These are phyloP conservation scores for Oostethus manadensis DNA, from an alignment of 2,113 vertebrate genomes.

Conservation along the genomic window DNA sequence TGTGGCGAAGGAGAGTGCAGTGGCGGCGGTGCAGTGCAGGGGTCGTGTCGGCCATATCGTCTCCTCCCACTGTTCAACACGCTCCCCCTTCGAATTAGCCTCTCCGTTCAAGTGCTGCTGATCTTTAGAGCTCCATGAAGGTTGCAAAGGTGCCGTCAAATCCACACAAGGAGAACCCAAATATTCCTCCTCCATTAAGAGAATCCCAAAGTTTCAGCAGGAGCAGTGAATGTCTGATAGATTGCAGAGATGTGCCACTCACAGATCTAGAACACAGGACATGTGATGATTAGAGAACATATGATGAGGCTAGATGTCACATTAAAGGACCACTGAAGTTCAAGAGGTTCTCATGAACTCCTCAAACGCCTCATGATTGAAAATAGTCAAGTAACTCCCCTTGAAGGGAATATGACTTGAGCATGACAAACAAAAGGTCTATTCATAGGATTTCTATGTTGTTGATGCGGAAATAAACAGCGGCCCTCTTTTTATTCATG, in stretches of 20 bases:
- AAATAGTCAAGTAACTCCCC: conserved; percentile 4
- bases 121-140: conserved; percentile 19
- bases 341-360: neutral
- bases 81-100: neutral
- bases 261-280: conserved; percentile 31
- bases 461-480: neutral
- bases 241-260: conserved; percentile 2
- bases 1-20: conserved; percentile 52
- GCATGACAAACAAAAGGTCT: conserved; percentile 12
- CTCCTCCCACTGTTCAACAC: conserved; percentile 43
- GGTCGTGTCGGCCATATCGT: conserved; percentile 38
- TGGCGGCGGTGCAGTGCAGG: conserved; percentile 29
- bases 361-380: neutral
- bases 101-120: conserved; percentile 33
- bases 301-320: neutral
- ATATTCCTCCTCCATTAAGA: conserved; percentile 58
- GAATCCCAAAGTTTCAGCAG: neutral
- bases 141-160: conserved; percentile 15
- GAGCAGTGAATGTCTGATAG: conserved; percentile 6
- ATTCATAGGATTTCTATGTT: conserved; percentile 23
- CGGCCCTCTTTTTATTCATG: conserved; percentile 2
- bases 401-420: neutral
- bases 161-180: conserved; percentile 24
- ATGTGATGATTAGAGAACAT: too few relatives aligned
- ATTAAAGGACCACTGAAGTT: neutral